These are phyloP conservation scores for Nymphicus hollandicus DNA, from an alignment of 2,113 vertebrate species.

Conservation along the genomic window DNA sequence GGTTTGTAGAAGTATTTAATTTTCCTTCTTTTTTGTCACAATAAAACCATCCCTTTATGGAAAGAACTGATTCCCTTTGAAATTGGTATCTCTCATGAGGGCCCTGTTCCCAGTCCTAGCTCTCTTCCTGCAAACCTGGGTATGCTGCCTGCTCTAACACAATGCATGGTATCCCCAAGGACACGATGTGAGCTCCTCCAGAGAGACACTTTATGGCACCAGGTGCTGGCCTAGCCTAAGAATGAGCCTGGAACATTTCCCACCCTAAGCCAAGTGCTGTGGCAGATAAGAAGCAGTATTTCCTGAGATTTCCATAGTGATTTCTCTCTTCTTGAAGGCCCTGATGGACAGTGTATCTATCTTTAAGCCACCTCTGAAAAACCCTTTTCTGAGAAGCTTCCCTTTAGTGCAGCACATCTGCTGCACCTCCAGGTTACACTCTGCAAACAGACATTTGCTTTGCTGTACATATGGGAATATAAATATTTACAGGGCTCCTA, in stretches of 20 bases:
- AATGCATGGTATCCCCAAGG: rapidly evolving
- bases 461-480: not conserved
- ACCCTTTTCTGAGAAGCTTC: not conserved
- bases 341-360: not conserved
- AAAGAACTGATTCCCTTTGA: not conserved
- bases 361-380: not conserved
- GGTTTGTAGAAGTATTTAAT: not conserved
- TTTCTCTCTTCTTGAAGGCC: not conserved
- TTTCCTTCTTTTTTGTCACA: not conserved
- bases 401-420: not conserved
- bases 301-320: not conserved
- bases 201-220: not conserved
- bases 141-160: not conserved
- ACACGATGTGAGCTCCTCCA: rapidly evolving
- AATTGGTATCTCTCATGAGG: not conserved
- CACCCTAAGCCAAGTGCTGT: not conserved
- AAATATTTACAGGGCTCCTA: not conserved
- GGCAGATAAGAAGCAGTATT: not conserved
- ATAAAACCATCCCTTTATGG: not conserved
- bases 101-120: not conserved
- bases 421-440: not conserved
- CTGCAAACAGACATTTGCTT: not conserved
- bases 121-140: not conserved
- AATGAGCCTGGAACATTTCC: not conserved
- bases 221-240: not conserved